Evolutionary conservation across 2,113 vertebrate genomes (phyloP).

Genomic region (Oreocharis arfaki): DNA sequence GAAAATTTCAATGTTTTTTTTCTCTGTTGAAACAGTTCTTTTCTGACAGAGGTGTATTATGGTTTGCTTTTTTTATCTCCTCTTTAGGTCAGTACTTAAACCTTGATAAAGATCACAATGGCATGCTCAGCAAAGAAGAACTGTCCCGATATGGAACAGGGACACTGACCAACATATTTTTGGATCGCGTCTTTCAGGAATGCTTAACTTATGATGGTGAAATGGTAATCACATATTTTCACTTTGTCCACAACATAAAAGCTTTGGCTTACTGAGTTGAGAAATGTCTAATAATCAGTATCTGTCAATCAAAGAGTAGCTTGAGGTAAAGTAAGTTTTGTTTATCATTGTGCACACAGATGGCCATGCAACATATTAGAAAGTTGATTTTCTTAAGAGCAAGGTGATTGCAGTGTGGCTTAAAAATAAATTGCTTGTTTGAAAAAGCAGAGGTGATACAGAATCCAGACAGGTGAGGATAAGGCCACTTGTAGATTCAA

Average conservation of each 20-base stretch:
- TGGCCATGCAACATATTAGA: neutral
- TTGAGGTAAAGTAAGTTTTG: neutral
- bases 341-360: neutral
- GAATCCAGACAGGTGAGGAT: neutral
- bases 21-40: neutral
- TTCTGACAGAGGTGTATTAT: neutral
- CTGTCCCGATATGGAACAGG: slow-evolving; percentile 95
- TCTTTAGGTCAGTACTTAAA: slow-evolving; percentile 92
- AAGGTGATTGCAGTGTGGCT: neutral
- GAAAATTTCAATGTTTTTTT: neutral
- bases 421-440: neutral
- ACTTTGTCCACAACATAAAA: neutral
- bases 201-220: slow-evolving; percentile 97
- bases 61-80: neutral
- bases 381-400: neutral
- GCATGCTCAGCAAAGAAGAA: slow-evolving; percentile 98
- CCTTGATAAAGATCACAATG: slow-evolving; percentile 97
- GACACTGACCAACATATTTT: slow-evolving; percentile 91
- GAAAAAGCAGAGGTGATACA: neutral
- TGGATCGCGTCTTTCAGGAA: slow-evolving; percentile 96
- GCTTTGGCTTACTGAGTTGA: neutral
- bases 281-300: neutral
- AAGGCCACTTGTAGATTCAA: neutral
- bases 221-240: slow-evolving; percentile 79
- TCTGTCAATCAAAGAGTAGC: neutral